Evolutionary conservation across 2,113 vertebrate genomes (phyloP).

Genomic region (Progne subis): DNA sequence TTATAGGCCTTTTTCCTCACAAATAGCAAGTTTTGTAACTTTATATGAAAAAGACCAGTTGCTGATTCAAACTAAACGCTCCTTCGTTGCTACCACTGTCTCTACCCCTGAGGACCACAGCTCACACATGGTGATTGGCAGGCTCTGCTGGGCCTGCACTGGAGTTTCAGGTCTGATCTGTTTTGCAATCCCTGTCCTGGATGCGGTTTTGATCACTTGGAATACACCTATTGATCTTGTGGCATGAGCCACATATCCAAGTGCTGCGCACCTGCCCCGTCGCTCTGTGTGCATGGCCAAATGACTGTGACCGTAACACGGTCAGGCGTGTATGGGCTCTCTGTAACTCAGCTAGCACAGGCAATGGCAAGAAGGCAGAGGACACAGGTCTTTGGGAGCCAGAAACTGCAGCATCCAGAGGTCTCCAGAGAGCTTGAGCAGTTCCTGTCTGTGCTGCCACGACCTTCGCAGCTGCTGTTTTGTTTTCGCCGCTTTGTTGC

Average conservation of each 20-base stretch:
- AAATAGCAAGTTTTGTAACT: conserved; percentile 23
- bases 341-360: not conserved
- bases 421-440: not conserved
- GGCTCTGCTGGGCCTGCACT: accelerated
- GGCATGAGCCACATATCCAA: not conserved
- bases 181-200: not conserved
- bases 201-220: not conserved
- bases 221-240: not conserved
- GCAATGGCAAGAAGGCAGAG: not conserved
- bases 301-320: accelerated
- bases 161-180: not conserved
- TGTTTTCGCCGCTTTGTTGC: not conserved
- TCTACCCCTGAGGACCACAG: accelerated
- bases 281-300: not conserved
- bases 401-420: not conserved
- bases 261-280: accelerated
- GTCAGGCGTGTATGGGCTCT: accelerated
- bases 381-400: not conserved
- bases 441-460: not conserved
- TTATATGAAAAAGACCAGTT: conserved; percentile 1
- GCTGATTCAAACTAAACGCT: not conserved
- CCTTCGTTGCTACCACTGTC: not conserved
- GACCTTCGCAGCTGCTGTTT: not conserved
- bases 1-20: conserved; percentile 20
- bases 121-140: not conserved